Evolutionary conservation across 2,113 vertebrate species (phyloP), one percentile per base, ranked within the genome.

Genomic region (Galeopterus variegatus): DNA sequence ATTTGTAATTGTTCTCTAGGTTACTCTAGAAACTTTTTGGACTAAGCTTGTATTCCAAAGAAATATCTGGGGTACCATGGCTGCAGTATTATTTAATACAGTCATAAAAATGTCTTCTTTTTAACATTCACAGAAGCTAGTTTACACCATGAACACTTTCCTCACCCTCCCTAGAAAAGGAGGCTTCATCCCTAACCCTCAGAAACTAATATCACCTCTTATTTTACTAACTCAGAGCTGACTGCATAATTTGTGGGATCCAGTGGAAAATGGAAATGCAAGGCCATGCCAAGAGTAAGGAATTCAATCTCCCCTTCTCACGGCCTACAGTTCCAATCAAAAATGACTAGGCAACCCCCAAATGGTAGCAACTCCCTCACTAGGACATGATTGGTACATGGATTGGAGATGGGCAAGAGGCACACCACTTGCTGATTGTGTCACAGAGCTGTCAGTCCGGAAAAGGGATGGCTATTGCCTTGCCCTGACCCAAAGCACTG

Each of bases 221-320:
- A 28, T 56, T 60, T 67, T 62, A 48, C 1, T 12, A 58, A 24
- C 31, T 84, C 1, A 33, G 26, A 85, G 12, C 13, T 77, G 9
- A 4, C 33, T 60, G 77, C 4, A 52, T 36, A 69, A 41, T 69
- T 69, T 90, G 14, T 41, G 5, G 12, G 75, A 24, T 21, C 9
- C 26, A 18, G 2, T 69, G 13, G 83, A 75, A 48, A 84, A 15
- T 45, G 75, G 77, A 84, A 76, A 56, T 21, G 6, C 31, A 87
- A n/a, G 23, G 5, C 50, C 14, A 8, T 58, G 33, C 58, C 28
- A 84, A 3, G 18, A 6, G 2, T 6, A 6, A 0, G 9, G 13
- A 69, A 69, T 18, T 48, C 28, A 8, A 19, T 60, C 5, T 76
- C 21, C 15, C n/a, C 11, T 67, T 45, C 31, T 33, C 45, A 58